These are phyloP conservation scores for Panzeria rudis DNA, from an alignment of 2,888 invertebrate species.

Conservation along the genomic window DNA sequence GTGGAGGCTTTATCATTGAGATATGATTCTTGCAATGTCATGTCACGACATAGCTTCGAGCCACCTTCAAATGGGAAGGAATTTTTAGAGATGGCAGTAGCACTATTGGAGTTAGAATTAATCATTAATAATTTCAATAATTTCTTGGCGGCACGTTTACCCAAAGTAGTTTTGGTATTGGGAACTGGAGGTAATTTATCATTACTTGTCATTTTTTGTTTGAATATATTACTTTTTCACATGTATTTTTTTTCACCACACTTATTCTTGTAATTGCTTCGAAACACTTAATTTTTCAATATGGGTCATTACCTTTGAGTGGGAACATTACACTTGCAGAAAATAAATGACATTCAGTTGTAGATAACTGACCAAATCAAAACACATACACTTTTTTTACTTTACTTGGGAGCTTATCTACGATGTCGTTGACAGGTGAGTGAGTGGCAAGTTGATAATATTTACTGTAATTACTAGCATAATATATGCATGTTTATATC, in stretches of 20 bases:
- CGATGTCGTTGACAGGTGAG: neutral
- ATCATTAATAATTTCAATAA: constrained; percentile 63
- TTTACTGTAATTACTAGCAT: constrained; percentile 35
- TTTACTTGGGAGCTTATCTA: constrained; percentile 1
- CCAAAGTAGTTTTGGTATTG: constrained; percentile 57
- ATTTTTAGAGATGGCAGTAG: neutral
- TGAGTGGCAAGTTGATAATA: constrained; percentile 32
- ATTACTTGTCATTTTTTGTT: constrained; percentile 53
- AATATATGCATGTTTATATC: constrained; percentile 1
- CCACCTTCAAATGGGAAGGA: constrained; percentile 29
- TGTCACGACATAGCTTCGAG: constrained; percentile 65
- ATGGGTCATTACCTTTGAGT: constrained; percentile 18
- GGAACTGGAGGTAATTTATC: constrained; percentile 38
- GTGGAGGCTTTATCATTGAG: constrained; percentile 71
- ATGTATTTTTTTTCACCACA: neutral
- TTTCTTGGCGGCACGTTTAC: constrained; percentile 68
- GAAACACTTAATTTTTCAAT: constrained; percentile 5
- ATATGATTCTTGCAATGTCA: constrained; percentile 55
- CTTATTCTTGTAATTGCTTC: neutral
- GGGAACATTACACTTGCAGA: neutral
- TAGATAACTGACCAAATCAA: constrained; percentile 3
- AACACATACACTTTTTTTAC: constrained; percentile 5
- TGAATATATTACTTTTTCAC: neutral
- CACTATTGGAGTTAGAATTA: constrained; percentile 35
- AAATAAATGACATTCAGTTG: constrained; percentile 31